Percentiles rank a stretch among this genome's conserved stretches.
These are phyloP conservation scores for Halcyon malimbica DNA, from an alignment of 2,113 vertebrate species.

Conservation along the genomic window DNA sequence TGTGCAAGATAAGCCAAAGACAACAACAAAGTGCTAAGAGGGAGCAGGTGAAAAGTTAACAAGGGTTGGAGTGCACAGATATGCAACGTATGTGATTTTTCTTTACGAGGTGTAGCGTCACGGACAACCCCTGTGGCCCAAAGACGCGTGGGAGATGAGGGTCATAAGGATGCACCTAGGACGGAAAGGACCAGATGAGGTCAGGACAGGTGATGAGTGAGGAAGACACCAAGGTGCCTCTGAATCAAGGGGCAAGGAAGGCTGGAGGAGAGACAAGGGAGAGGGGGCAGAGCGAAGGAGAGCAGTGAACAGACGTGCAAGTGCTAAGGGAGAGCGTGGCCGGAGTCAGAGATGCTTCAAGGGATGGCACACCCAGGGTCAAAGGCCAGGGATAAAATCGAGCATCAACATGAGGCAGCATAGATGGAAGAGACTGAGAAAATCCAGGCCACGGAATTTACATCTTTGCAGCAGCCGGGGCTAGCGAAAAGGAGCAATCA, in stretches of 20 bases:
- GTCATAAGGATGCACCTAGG: not conserved
- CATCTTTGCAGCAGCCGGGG: conserved; percentile 17
- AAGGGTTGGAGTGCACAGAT: not conserved
- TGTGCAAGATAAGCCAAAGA: conserved; percentile 36
- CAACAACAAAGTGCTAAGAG: conserved; percentile 55
- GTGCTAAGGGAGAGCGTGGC: not conserved
- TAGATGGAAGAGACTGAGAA: not conserved
- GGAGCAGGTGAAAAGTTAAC: conserved; percentile 45
- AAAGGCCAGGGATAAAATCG: not conserved
- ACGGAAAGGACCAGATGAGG: not conserved
- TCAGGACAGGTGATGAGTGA: not conserved
- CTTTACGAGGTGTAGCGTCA: not conserved
- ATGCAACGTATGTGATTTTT: not conserved
- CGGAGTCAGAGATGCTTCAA: not conserved
- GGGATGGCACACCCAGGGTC: not conserved
- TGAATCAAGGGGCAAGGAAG: not conserved
- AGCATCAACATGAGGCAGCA: accelerated
- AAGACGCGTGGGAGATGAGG: accelerated
- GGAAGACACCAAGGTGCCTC: not conserved
- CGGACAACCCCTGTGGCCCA: accelerated
- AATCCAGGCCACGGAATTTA: not conserved
- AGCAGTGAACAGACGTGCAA: accelerated
- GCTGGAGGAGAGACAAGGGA: not conserved
- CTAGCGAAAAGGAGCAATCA: not conserved
- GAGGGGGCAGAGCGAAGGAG: not conserved